Conservation (phyloP, 2,888 invertebrate species). For the Papilio protenor region DNA sequence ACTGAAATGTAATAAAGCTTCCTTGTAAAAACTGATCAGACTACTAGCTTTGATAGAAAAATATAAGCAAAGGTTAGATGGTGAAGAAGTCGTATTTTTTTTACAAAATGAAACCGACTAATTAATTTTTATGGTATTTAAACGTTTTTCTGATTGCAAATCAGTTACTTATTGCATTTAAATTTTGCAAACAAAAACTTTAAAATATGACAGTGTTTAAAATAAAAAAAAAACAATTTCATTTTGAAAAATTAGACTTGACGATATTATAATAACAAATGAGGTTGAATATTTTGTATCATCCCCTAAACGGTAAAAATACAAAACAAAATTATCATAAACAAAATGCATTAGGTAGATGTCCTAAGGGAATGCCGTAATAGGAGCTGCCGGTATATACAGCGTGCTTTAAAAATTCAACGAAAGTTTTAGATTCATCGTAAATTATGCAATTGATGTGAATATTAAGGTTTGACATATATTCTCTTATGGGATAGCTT, state of each 20-base stretch:
- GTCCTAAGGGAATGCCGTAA: constrained; percentile 54
- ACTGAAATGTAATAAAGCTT: constrained; percentile 65
- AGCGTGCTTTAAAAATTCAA: constrained; percentile 48
- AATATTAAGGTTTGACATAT: background rate
- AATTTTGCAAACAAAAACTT: too few species aligned
- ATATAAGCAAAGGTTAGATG: background rate
- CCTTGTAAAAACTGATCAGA: constrained; percentile 12
- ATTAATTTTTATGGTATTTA: too few species aligned
- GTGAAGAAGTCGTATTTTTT: background rate
- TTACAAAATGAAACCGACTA: background rate
- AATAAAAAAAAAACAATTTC: constrained; percentile 11
- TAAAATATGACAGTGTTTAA: background rate
- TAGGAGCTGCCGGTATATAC: constrained; percentile 48
- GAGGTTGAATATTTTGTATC: constrained; percentile 48
- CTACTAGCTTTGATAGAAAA: background rate
- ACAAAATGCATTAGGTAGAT: constrained; percentile 59
- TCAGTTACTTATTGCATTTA: too few species aligned
- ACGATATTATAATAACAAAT: constrained; percentile 35
- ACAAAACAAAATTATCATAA: constrained; percentile 62
- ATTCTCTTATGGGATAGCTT: too few species aligned
- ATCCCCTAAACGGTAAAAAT: constrained; percentile 52
- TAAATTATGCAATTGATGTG: background rate
- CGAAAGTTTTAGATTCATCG: too few species aligned
- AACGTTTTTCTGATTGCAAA: too few species aligned
- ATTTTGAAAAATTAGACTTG: constrained; percentile 45